Evolutionary conservation across 2,797 vertebrate species (phyloP).

Genomic region (Galagoides demidoff): DNA sequence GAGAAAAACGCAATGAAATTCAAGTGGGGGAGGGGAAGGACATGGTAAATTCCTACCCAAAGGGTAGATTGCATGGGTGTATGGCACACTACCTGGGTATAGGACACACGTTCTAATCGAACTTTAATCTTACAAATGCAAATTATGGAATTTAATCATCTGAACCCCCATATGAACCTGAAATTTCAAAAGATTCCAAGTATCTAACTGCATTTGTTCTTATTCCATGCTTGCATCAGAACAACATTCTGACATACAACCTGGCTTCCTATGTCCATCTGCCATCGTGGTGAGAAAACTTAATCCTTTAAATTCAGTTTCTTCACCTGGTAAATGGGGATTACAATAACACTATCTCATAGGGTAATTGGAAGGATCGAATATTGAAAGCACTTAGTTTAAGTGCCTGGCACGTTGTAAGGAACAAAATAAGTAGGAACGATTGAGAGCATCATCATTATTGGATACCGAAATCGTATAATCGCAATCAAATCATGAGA

Average conservation of each 20-base stretch:
- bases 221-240: constrained; percentile 6
- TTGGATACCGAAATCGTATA: background rate
- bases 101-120: no score
- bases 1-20: no score
- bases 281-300: background rate
- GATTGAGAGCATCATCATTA: background rate
- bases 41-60: no score
- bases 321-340: constrained; percentile 1
- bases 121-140: no score
- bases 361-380: background rate
- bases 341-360: background rate
- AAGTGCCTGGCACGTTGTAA: background rate
- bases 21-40: no score
- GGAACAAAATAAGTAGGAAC: constrained; percentile 17
- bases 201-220: background rate
- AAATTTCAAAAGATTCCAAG: background rate
- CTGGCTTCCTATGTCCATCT: background rate
- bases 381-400: background rate
- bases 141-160: no score
- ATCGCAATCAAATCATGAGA: background rate
- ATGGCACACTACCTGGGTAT: no score
- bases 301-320: background rate
- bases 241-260: background rate
- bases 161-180: no score
- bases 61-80: no score